Percentiles rank a stretch among this genome's conserved stretches.
Conservation (phyloP, 2,113 vertebrate genomes). For the Rhabdornis inornatus region DNA sequence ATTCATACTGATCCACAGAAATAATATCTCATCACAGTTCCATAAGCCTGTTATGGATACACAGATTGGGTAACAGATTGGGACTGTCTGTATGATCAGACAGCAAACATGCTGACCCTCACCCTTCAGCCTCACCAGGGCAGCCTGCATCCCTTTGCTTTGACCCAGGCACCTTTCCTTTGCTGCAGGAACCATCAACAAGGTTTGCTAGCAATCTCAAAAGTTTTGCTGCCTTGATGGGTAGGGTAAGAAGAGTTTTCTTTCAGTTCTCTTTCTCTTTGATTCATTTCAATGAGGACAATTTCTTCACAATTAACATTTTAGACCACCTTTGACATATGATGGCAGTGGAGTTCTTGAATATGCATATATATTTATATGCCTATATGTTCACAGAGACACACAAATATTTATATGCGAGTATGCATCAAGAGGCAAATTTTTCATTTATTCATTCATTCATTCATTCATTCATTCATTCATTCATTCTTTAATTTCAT, state of each 20-base stretch:
- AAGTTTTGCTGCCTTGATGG: background rate
- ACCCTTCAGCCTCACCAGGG: background rate
- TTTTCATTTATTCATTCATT: background rate
- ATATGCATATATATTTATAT: background rate
- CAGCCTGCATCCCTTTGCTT: background rate
- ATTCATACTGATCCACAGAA: background rate
- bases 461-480: background rate
- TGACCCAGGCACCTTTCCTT: background rate
- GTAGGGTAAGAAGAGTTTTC: background rate
- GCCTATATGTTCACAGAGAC: fast-evolving
- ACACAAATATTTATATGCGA: background rate
- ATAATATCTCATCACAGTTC: background rate
- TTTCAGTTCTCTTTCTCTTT: background rate
- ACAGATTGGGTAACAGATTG: background rate
- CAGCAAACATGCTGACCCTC: background rate
- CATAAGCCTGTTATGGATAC: background rate
- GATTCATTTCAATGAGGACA: background rate
- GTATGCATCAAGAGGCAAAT: background rate
- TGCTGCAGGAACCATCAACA: background rate
- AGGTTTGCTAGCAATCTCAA: background rate
- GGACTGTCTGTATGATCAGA: background rate
- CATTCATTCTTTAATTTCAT: background rate
- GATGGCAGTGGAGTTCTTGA: background rate
- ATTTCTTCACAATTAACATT: background rate
- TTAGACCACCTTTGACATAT: background rate